Evolutionary conservation across 2,797 vertebrate genomes (phyloP).

Genomic region (Morus bassanus): DNA sequence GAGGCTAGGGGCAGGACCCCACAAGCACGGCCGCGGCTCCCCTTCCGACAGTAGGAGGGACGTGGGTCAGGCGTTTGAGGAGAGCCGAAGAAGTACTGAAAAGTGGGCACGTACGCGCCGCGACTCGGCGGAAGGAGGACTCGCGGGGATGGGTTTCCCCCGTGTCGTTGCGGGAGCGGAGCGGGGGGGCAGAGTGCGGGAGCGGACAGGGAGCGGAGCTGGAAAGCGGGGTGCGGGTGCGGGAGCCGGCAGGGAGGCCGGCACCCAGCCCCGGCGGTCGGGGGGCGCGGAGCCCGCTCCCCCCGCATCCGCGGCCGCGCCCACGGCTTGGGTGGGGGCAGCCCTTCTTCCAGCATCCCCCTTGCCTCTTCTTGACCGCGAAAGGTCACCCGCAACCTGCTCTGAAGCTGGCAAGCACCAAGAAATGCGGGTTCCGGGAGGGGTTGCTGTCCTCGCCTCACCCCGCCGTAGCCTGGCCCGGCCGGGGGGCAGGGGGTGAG

Average conservation of each 20-base stretch:
- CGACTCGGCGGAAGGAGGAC: background rate
- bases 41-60: background rate
- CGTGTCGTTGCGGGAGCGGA: background rate
- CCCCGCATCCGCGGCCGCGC: no score
- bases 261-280: background rate
- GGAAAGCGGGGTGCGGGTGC: accelerated
- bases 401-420: background rate
- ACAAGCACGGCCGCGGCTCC: accelerated
- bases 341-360: background rate
- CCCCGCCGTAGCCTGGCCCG: background rate
- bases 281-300: background rate
- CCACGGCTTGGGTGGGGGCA: no score
- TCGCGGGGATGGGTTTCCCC: accelerated
- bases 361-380: no score
- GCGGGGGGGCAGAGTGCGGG: accelerated
- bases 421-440: background rate
- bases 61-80: background rate
- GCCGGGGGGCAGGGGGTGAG: background rate
- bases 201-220: background rate
- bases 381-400: background rate
- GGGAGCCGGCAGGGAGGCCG: background rate
- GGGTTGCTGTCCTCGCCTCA: background rate
- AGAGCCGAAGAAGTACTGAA: background rate
- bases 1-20: background rate
- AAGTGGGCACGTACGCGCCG: background rate